phyloP scores from a whole-genome alignment of 1,140 invertebrate genomes.

The Stenopsyche tienmushanensis region DNA sequence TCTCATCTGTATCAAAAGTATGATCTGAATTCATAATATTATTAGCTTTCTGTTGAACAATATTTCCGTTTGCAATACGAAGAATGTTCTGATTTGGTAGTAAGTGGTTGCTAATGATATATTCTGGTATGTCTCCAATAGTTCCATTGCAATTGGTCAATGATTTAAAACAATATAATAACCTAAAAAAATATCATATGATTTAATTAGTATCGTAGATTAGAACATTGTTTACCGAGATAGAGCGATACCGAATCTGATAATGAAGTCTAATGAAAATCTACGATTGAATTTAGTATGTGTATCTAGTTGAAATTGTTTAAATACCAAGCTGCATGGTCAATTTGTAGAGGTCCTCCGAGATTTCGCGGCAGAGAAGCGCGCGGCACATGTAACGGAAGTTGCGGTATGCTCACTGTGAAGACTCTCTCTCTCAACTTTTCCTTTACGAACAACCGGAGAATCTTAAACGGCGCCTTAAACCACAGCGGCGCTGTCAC shows the following conservation, averaged over 20 bases:
- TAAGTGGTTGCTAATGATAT: constrained; percentile 54
- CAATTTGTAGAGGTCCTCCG: constrained; percentile 80
- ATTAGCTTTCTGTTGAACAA: constrained; percentile 19
- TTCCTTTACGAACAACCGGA: constrained; percentile 92
- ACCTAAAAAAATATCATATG: constrained; percentile 45
- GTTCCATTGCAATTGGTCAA: constrained; percentile 59
- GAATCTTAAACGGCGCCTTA: constrained; percentile 95
- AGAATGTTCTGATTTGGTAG: constrained; percentile 42
- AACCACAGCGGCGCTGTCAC: constrained; percentile 98
- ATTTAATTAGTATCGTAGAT: too few relatives aligned
- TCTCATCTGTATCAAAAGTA: constrained; percentile 32
- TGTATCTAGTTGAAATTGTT: constrained; percentile 34
- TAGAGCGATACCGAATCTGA: too few relatives aligned
- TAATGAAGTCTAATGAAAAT: background rate
- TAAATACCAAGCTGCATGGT: constrained; percentile 90
- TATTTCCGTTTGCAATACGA: constrained; percentile 33
- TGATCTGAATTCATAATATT: constrained; percentile 38
- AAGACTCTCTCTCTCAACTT: constrained; percentile 94
- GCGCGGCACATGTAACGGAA: constrained; percentile 74
- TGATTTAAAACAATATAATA: constrained; percentile 60
- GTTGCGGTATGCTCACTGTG: constrained; percentile 86
- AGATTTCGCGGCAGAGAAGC: constrained; percentile 82
- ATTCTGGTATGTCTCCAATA: constrained; percentile 42
- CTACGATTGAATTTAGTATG: background rate
- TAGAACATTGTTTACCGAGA: too few relatives aligned